phyloP scores from a whole-genome alignment of 2,888 invertebrate genomes.

The Cheilosia vulpina region DNA sequence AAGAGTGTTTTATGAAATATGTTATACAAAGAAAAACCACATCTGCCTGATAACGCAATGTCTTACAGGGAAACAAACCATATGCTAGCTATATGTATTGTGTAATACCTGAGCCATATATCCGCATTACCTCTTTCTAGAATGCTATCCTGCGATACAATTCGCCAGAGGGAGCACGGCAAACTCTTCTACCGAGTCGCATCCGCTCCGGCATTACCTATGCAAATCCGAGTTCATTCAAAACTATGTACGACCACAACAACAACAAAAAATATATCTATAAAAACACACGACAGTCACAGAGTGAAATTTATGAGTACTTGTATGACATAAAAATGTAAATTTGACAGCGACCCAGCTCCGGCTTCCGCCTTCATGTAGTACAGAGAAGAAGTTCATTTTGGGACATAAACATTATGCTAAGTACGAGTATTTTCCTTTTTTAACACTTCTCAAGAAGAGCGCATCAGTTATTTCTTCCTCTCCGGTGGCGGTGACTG shows the following conservation, averaged over 20 bases:
- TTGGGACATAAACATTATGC: constrained; percentile 68
- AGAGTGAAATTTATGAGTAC: constrained; percentile 67
- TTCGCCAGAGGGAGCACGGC: constrained; percentile 19
- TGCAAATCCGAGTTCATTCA: constrained; percentile 74
- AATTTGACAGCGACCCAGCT: constrained; percentile 62
- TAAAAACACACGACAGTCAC: constrained; percentile 39
- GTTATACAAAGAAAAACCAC: constrained; percentile 28
- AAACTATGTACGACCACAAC: constrained; percentile 73
- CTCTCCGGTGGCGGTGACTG: constrained; percentile 17
- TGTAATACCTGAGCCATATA: constrained; percentile 54
- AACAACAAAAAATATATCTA: constrained; percentile 54
- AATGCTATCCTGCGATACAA: constrained; percentile 41
- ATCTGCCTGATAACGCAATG: constrained; percentile 50
- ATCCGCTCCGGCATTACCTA: constrained; percentile 65
- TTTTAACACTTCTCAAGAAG: constrained; percentile 63
- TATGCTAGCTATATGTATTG: constrained; percentile 56
- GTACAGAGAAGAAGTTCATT: constrained; percentile 55
- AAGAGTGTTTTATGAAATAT: constrained; percentile 20
- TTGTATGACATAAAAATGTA: constrained; percentile 75
- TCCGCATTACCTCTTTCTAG: constrained; percentile 20
- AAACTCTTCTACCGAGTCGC: constrained; percentile 28
- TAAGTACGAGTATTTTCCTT: constrained; percentile 57
- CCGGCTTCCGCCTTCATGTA: constrained; percentile 15
- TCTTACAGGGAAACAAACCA: constrained; percentile 42
- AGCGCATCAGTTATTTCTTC: constrained; percentile 60